Evolutionary conservation across 2,888 invertebrate genomes (phyloP).

Genomic region (Chironomus riparius): DNA sequence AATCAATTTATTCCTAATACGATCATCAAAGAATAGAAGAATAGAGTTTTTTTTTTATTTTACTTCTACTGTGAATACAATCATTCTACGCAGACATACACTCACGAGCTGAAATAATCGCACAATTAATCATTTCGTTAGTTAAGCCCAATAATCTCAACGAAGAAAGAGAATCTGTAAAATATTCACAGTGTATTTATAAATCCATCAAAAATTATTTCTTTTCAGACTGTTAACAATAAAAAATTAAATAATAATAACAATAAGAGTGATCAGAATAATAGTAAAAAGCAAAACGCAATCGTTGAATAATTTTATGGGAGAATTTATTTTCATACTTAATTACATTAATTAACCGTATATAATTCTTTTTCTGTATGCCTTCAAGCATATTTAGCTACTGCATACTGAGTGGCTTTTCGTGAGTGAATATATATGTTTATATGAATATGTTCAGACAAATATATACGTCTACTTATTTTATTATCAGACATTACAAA

Average conservation of each 20-base stretch:
- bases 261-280: neutral
- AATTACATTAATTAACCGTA: slow-evolving; percentile 24
- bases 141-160: neutral
- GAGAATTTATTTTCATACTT: slow-evolving; percentile 20
- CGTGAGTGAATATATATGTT: neutral
- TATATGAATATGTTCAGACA: neutral
- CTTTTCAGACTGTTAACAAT: neutral
- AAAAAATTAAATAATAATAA: neutral
- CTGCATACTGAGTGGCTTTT: neutral
- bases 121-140: slow-evolving; percentile 18
- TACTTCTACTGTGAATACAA: too few relatives aligned
- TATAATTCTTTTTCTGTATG: neutral
- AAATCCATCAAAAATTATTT: neutral
- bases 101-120: neutral
- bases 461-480: neutral
- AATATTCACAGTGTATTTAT: neutral
- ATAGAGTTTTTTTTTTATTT: too few relatives aligned
- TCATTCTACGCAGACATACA: neutral
- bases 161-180: neutral
- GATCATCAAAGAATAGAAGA: neutral
- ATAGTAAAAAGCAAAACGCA: too few relatives aligned
- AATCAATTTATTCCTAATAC: neutral
- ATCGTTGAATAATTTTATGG: slow-evolving; percentile 9
- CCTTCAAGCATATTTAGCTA: neutral
- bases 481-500: slow-evolving; percentile 21